These are phyloP conservation scores for Cephalophus harveyi DNA, from an alignment of 2,113 vertebrate genomes.

Conservation along the genomic window DNA sequence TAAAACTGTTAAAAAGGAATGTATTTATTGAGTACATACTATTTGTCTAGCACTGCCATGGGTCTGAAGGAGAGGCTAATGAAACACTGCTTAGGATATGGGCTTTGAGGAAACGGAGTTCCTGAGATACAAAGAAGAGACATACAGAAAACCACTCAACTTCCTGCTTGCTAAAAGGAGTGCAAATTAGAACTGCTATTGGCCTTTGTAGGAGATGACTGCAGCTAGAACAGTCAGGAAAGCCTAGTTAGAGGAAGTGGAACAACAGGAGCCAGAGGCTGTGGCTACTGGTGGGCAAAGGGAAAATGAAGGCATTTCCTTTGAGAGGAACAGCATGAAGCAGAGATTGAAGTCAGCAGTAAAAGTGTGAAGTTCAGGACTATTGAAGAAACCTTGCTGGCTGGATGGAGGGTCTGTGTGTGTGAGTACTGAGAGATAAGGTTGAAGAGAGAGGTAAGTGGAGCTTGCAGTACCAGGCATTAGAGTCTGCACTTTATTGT, in stretches of 20 bases:
- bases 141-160: background rate
- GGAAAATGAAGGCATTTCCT: background rate
- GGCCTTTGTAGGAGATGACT: background rate
- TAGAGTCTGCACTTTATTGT: background rate
- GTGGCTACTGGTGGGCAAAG: background rate
- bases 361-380: background rate
- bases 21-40: background rate
- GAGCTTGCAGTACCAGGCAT: background rate
- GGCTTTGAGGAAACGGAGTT: background rate
- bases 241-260: slow-evolving; percentile 1
- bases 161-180: background rate
- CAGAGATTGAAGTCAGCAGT: background rate
- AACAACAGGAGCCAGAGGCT: background rate
- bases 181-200: background rate
- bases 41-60: background rate
- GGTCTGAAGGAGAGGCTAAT: background rate
- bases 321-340: background rate
- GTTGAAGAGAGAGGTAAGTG: background rate
- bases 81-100: background rate
- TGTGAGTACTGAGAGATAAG: background rate
- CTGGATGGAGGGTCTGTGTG: background rate
- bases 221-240: slow-evolving; percentile 18
- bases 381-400: background rate
- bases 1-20: background rate
- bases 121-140: background rate